Percentiles rank a stretch among this genome's conserved stretches.
Evolutionary conservation across 2,797 vertebrate genomes (phyloP).

Genomic region (Brachymystax lenok): DNA sequence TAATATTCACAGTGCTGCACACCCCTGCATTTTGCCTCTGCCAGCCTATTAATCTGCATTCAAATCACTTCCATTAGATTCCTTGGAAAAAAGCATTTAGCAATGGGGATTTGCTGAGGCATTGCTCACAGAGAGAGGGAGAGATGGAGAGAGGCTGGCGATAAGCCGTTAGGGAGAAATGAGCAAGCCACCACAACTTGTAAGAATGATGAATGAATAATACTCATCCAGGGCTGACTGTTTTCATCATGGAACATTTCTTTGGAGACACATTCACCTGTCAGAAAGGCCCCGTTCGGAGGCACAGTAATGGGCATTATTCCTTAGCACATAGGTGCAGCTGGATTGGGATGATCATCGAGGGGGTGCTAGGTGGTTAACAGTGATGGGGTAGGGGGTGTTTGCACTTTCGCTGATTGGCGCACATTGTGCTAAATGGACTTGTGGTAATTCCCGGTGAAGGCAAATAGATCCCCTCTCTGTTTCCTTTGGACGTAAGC

Average conservation of each 20-base stretch:
- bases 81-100: slow-evolving; percentile 68
- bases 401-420: slow-evolving; percentile 76
- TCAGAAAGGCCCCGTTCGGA: slow-evolving; percentile 52
- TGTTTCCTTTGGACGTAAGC: slow-evolving; percentile 20
- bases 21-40: slow-evolving; percentile 58
- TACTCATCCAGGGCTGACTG: slow-evolving; percentile 70
- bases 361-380: slow-evolving; percentile 38
- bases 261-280: slow-evolving; percentile 79
- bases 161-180: slow-evolving; percentile 75
- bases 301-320: slow-evolving; percentile 67
- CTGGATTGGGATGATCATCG: slow-evolving; percentile 27
- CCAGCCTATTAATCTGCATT: slow-evolving; percentile 76
- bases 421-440: slow-evolving; percentile 92
- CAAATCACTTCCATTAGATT: slow-evolving; percentile 77
- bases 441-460: slow-evolving; percentile 85
- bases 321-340: slow-evolving; percentile 54
- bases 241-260: slow-evolving; percentile 76
- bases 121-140: slow-evolving; percentile 47
- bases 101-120: slow-evolving; percentile 74
- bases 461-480: slow-evolving; percentile 76
- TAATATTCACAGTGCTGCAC: slow-evolving; percentile 54
- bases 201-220: slow-evolving; percentile 80
- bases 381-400: slow-evolving; percentile 2
- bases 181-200: slow-evolving; percentile 67
- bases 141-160: slow-evolving; percentile 38